These are phyloP conservation scores for Cremastobaeus sp. DNA, from an alignment of 2,888 invertebrate genomes.

Conservation along the genomic window DNA sequence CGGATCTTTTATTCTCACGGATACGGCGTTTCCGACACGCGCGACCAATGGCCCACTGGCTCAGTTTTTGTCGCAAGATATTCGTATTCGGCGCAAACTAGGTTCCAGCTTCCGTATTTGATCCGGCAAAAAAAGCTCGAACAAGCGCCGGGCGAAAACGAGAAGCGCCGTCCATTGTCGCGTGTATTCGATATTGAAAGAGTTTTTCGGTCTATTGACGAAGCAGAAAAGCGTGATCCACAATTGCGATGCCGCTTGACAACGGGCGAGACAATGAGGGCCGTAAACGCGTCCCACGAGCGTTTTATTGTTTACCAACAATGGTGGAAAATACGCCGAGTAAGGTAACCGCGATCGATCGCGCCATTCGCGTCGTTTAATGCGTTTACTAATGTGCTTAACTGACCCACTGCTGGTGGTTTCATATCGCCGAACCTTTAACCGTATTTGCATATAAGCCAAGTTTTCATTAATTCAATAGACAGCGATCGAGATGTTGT, in stretches of 20 bases:
- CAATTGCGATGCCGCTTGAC: constrained; percentile 67
- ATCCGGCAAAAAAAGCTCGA: constrained; percentile 11
- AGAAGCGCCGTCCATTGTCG: too few species aligned
- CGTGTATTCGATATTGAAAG: constrained; percentile 47
- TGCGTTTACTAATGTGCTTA: constrained; percentile 52
- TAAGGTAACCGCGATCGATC: constrained; percentile 56
- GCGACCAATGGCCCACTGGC: constrained; percentile 35
- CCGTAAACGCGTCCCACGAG: constrained; percentile 73
- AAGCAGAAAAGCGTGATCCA: constrained; percentile 67
- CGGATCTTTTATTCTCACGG: constrained; percentile 6
- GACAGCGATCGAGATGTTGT: neutral
- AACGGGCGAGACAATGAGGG: constrained; percentile 69
- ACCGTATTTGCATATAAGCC: constrained; percentile 28
- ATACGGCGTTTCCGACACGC: constrained; percentile 1
- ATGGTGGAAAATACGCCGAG: constrained; percentile 68
- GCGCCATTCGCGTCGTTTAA: constrained; percentile 54
- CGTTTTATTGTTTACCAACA: constrained; percentile 74
- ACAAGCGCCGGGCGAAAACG: constrained; percentile 30
- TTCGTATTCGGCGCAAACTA: constrained; percentile 12
- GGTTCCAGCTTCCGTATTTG: too few species aligned
- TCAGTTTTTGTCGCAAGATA: constrained; percentile 44
- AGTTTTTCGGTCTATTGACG: constrained; percentile 52
- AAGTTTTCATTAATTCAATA: constrained; percentile 17
- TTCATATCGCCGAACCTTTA: constrained; percentile 27
- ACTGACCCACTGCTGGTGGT: constrained; percentile 44